Conservation (phyloP, 1,140 invertebrate species). For the Cotesia glomerata region DNA sequence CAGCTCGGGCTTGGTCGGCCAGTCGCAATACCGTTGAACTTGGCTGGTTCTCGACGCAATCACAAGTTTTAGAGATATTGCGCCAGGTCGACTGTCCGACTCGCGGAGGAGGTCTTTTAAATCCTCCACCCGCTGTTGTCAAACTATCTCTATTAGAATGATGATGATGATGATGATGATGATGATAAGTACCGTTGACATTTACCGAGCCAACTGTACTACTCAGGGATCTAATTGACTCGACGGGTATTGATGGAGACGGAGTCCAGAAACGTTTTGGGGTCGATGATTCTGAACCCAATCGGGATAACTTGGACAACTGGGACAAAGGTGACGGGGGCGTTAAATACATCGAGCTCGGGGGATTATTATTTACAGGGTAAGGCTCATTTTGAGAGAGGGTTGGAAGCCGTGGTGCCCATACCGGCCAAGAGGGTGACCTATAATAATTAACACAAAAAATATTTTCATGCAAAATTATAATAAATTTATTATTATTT, state of each 20-base stretch:
- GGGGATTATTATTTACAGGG: conserved; percentile 28
- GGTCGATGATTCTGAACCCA: too few species aligned
- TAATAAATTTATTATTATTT: conserved; percentile 34
- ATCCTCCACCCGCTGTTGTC: background rate
- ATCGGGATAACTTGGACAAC: background rate
- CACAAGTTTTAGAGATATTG: conserved; percentile 57
- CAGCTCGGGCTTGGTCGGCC: conserved; percentile 59
- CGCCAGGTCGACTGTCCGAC: conserved; percentile 53
- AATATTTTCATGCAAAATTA: conserved; percentile 56
- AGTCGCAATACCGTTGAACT: conserved; percentile 52
- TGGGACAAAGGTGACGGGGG: background rate
- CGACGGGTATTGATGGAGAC: too few species aligned
- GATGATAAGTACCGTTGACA: too few species aligned
- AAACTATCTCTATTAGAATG: conserved; percentile 13
- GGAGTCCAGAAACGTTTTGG: too few species aligned
- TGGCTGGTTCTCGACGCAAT: conserved; percentile 56
- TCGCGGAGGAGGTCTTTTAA: conserved; percentile 37
- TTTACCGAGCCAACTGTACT: background rate
- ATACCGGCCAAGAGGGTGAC: conserved; percentile 68
- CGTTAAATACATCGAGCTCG: conserved; percentile 25
- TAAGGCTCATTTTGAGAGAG: conserved; percentile 49
- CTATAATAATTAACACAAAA: conserved; percentile 63
- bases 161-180: background rate
- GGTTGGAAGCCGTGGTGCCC: conserved; percentile 62
- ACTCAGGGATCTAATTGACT: too few species aligned